These are phyloP conservation scores for Portunus trituberculatus DNA, from an alignment of 1,140 invertebrate genomes.

Conservation along the genomic window DNA sequence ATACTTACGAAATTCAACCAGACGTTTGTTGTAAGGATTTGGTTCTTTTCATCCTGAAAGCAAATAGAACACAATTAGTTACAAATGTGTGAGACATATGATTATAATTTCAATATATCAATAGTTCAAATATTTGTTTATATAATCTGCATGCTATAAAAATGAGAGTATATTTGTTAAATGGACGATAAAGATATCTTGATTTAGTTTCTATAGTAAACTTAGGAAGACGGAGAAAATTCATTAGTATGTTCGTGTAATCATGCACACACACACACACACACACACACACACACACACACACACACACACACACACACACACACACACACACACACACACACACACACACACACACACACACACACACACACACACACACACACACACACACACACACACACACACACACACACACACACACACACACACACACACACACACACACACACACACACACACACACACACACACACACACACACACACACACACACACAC, in stretches of 20 bases:
- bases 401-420: conserved; percentile 42
- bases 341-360: conserved; percentile 47
- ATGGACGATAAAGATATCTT: not conserved
- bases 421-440: conserved; percentile 49
- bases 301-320: conserved; percentile 49
- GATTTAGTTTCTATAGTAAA: too few species aligned
- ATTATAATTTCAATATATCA: too few species aligned
- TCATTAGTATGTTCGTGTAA: not conserved
- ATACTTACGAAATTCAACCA: conserved; percentile 70
- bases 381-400: conserved; percentile 30
- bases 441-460: conserved; percentile 45
- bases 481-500: conserved; percentile 37
- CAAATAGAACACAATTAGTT: not conserved
- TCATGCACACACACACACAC: conserved; percentile 22
- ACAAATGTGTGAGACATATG: not conserved
- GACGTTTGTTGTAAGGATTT: conserved; percentile 68
- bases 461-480: conserved; percentile 45
- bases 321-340: conserved; percentile 42
- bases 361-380: conserved; percentile 23
- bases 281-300: conserved; percentile 45
- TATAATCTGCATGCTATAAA: too few species aligned
- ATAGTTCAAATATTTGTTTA: too few species aligned
- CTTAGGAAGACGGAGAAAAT: too few species aligned
- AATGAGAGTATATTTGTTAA: not conserved
- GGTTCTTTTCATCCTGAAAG: conserved; percentile 67